Conservation (phyloP, 1,140 invertebrate species). For the Pseudachorutes palmiensis region DNA sequence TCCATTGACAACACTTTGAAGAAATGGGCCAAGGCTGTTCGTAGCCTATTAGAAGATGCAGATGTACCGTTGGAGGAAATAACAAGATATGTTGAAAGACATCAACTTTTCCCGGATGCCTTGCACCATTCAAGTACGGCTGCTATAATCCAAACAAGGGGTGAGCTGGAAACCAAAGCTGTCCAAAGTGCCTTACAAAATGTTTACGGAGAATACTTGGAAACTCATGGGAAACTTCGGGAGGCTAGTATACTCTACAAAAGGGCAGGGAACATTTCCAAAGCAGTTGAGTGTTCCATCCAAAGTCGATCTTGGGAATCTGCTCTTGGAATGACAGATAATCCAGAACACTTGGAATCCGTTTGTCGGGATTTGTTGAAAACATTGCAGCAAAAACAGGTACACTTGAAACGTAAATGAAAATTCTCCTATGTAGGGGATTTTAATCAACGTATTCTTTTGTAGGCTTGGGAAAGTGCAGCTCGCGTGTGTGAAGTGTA, state of each 20-base stretch:
- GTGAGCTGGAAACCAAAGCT: not conserved
- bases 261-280: constrained; percentile 17
- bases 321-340: constrained; percentile 12
- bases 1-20: constrained; percentile 34
- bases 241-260: constrained; percentile 34
- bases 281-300: constrained; percentile 22
- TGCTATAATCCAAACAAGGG: not conserved
- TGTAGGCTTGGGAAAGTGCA: constrained; percentile 29
- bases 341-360: not conserved
- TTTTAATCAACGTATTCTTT: not conserved
- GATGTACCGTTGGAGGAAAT: constrained; percentile 21
- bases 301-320: constrained; percentile 27
- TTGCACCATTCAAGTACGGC: constrained; percentile 12
- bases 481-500: constrained; percentile 25
- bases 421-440: not conserved
- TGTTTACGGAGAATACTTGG: constrained; percentile 27
- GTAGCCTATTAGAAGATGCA: constrained; percentile 24
- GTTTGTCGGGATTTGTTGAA: not conserved
- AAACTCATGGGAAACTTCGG: constrained; percentile 22
- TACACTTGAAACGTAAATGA: constrained; percentile 1
- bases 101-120: constrained; percentile 20
- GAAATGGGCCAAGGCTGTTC: constrained; percentile 25
- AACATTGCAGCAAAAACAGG: constrained; percentile 15
- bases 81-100: constrained; percentile 28
- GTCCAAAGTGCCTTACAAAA: constrained; percentile 17